Percentiles rank a stretch among this genome's conserved stretches.
These are phyloP conservation scores for Hedychridium roseum DNA, from an alignment of 2,888 invertebrate genomes.

Conservation along the genomic window DNA sequence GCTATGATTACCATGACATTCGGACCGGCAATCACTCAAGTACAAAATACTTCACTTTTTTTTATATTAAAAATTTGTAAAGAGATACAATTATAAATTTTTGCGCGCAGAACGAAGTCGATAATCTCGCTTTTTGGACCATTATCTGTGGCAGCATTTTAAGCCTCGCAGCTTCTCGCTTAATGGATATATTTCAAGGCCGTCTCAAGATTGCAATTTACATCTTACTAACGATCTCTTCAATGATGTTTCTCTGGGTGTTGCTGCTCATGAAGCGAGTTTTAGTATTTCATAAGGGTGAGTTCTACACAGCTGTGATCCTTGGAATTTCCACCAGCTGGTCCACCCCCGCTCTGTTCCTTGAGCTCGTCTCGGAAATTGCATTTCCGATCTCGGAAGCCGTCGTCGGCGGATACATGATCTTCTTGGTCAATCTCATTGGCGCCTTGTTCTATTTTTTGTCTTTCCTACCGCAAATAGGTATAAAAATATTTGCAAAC, in stretches of 20 bases:
- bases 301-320: constrained; percentile 45
- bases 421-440: constrained; percentile 43
- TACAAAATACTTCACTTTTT: constrained; percentile 20
- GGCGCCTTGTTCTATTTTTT: constrained; percentile 37
- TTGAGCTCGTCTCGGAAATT: constrained; percentile 53
- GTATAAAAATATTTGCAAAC: constrained; percentile 27
- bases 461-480: constrained; percentile 37
- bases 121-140: constrained; percentile 52
- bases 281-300: constrained; percentile 39
- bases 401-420: constrained; percentile 52
- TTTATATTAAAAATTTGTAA: not conserved
- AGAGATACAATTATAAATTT: not conserved
- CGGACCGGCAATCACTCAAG: constrained; percentile 40
- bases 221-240: constrained; percentile 34
- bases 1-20: constrained; percentile 49
- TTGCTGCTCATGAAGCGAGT: constrained; percentile 38
- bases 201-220: constrained; percentile 41
- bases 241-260: constrained; percentile 49
- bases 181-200: constrained; percentile 48
- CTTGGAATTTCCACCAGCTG: constrained; percentile 47
- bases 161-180: constrained; percentile 40
- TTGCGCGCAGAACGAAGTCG: constrained; percentile 43
- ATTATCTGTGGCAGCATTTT: constrained; percentile 45
- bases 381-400: constrained; percentile 53
- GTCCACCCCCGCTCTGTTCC: constrained; percentile 49